Evolutionary conservation across 2,888 invertebrate genomes (phyloP).

Genomic region (Melanargia galathea): DNA sequence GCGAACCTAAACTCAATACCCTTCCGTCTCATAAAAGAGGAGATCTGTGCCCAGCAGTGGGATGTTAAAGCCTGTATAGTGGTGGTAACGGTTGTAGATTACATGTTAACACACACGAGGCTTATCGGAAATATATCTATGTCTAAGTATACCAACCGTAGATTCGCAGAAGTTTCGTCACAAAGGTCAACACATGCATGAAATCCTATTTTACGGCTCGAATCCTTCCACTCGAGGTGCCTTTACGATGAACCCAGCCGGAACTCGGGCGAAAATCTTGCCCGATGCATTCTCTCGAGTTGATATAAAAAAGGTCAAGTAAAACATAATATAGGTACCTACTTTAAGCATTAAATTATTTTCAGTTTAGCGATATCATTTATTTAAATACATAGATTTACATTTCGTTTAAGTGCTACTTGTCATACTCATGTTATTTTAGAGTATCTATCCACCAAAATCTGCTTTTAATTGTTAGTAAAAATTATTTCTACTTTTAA

Average conservation of each 20-base stretch:
- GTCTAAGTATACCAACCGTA: constrained; percentile 44
- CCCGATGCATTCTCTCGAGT: constrained; percentile 34
- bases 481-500: too few species aligned
- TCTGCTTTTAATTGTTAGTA: too few species aligned
- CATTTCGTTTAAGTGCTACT: too few species aligned
- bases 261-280: constrained; percentile 44
- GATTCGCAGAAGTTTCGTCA: constrained; percentile 70
- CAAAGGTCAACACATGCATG: constrained; percentile 78
- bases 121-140: constrained; percentile 8
- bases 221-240: constrained; percentile 75
- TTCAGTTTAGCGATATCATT: not conserved
- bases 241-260: constrained; percentile 70
- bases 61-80: too few species aligned
- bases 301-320: not conserved
- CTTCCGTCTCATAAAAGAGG: too few species aligned
- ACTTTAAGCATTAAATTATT: too few species aligned
- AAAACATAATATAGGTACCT: not conserved
- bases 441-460: too few species aligned
- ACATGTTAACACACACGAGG: not conserved
- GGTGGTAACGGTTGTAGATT: too few species aligned
- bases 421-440: too few species aligned
- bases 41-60: too few species aligned
- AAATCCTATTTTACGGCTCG: constrained; percentile 81
- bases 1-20: too few species aligned
- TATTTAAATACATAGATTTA: too few species aligned